Base-by-base conservation (phyloP, 1,140 invertebrate genomes). In the fruit fly (Drosophila melanogaster) region DNA sequence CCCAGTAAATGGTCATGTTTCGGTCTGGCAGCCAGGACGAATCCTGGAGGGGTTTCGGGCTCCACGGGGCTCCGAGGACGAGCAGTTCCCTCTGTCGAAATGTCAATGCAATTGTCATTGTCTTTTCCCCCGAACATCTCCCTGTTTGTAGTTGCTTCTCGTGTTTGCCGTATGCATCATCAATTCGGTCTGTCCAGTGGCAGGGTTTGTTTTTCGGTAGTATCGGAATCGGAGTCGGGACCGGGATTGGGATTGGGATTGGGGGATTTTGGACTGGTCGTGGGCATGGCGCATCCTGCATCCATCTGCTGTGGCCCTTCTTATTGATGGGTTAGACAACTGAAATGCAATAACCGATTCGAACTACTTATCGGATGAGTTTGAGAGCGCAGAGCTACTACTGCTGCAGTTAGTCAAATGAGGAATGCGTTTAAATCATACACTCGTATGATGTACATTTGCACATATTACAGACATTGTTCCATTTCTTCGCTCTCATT, bases 51-150 rank as follows among this genome's bases (percentile, higher is more conserved):
- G 59, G 62, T 46, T 33, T 64, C 44, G 24, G 11, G 54, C 33
- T 43, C 59, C 26, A 33, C 17, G 47, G 38, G 57, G 30, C 33
- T 46, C 37, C 33, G 38, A 22, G 47, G 46, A 71, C 35, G 60
- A 61, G 51, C 38, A 40, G 60, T 60, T 57, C 67, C 44, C 53
- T 55, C 61, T 73, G 81, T 87, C 78, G 65, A 81, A 81, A 81
- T 86, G 81, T 86, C 81, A 86, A 87, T 86, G 81, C 81, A 87
- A 86, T 86, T 83, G 75, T 81, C 83, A 86, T 76, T 79, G 79
- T 75, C 62, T 70, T 35, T 46, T 14, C 37, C 24, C 46, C 24
- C 26, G 26, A 24, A 14, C 33, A 10, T 58, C 41, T 15, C 30
- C 47, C 10, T 40, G 53, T 19, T 38, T 56, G 72, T 65, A 57